Conservation (phyloP, 2,113 vertebrate species). For the Origma solitaria region DNA sequence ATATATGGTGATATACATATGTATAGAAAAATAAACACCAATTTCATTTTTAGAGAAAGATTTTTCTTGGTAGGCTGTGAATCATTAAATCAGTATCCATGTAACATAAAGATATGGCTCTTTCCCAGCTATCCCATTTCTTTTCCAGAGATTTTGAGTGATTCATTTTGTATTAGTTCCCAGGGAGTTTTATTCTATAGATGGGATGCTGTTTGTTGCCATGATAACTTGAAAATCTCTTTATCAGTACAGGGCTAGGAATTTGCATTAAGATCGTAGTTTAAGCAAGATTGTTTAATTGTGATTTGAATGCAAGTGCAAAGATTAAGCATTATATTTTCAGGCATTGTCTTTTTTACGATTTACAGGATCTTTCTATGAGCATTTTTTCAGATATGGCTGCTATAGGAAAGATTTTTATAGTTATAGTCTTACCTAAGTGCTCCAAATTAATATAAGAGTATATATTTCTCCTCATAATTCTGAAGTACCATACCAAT, state of each 20-base stretch:
- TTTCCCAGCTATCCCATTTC: not conserved
- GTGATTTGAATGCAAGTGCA: not conserved
- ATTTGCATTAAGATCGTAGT: accelerated
- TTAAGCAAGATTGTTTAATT: not conserved
- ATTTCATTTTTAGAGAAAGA: accelerated
- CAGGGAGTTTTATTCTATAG: not conserved
- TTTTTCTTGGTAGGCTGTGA: not conserved
- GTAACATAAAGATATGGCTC: not conserved
- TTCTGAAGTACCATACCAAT: not conserved
- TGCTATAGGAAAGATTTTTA: not conserved
- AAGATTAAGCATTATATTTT: not conserved
- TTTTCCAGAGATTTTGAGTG: not conserved
- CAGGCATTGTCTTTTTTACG: not conserved
- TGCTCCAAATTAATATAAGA: not conserved
- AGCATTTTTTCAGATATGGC: accelerated
- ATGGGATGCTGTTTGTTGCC: not conserved
- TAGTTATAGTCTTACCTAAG: not conserved
- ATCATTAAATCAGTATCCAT: not conserved
- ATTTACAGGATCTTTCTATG: not conserved
- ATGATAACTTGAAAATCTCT: not conserved
- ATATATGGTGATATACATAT: no score
- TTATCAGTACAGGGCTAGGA: not conserved
- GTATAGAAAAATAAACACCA: not conserved
- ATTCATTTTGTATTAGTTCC: not conserved
- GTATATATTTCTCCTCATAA: not conserved